Evolutionary conservation across 2,113 vertebrate genomes (phyloP), one percentile per base, ranked within the genome.

Genomic region (Cathartes aura): DNA sequence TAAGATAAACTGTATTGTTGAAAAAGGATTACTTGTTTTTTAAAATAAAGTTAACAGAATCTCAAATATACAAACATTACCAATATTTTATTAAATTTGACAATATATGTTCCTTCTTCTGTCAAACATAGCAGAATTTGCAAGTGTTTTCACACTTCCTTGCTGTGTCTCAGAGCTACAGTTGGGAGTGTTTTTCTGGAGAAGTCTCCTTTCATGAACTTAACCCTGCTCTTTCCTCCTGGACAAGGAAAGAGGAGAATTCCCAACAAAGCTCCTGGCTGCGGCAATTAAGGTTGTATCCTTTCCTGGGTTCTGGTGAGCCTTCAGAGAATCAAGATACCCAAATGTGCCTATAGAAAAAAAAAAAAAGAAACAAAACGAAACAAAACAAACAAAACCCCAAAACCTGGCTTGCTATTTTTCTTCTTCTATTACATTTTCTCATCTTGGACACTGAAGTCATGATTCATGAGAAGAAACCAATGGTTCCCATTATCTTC

Each of bases 381-480:
- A 53, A 73, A 6, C 3, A 5, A 9, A 8, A 5, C 22, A 8
- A 19, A 70, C 53, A 24, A 75, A 11, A 6, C 7, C 4, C 55
- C n/a, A 18, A 87, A 70, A 32, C 20, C 14, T 18, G 21, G 18
- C 24, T 85, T 84, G 38, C 71, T 94, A 7, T 75, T 75, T 89
- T 75, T 40, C 24, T 63, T 63, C 43, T 64, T 81, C 9, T 22
- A 8, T 75, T 43, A 36, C 18, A 27, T 82, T 91, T 79, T 59
- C 34, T 42, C 20, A n/a, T 75, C 40, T 60, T 66, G 47, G 30
- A 15, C 11, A 48, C 8, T 0, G 0, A 63, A 89, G 13, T 58
- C 42, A 15, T 23, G 23, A 76, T 50, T 82, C 68, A 29, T 15
- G 55, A 52, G 48, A 47, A 63, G 32, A 87, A 91, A 74, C 8